Evolutionary conservation across 1,140 invertebrate genomes (phyloP).

Genomic region (Zaprionus camerounensis): DNA sequence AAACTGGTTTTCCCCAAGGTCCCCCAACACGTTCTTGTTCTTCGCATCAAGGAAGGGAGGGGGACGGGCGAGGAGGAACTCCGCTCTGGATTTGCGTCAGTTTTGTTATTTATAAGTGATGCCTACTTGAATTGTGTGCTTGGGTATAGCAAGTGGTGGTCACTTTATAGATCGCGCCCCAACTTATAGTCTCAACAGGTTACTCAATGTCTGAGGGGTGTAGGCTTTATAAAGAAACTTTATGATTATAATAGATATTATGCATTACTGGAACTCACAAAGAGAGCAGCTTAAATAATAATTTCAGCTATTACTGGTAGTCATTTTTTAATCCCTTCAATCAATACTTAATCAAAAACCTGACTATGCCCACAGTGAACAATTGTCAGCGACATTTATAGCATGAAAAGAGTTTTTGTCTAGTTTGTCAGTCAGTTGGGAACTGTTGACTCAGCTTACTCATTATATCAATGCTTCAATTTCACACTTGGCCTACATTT

Average conservation of each 20-base stretch:
- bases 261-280: background rate
- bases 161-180: background rate
- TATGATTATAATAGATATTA: background rate
- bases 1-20: conserved; percentile 73
- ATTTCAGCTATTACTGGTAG: too few relatives aligned
- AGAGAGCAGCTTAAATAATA: too few relatives aligned
- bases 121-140: background rate
- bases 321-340: too few relatives aligned
- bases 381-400: too few relatives aligned
- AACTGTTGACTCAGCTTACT: background rate
- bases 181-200: background rate
- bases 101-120: conserved; percentile 13
- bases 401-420: too few relatives aligned
- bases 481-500: conserved; percentile 41
- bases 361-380: background rate
- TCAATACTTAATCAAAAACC: too few relatives aligned
- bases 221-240: background rate
- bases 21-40: conserved; percentile 33
- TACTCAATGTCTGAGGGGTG: background rate
- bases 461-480: conserved; percentile 2
- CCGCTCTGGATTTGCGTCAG: conserved; percentile 22
- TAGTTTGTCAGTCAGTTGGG: background rate
- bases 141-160: background rate
- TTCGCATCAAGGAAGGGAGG: background rate
- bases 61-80: background rate